Conservation (phyloP, 2,888 invertebrate genomes). For the Icerya purchasi region DNA sequence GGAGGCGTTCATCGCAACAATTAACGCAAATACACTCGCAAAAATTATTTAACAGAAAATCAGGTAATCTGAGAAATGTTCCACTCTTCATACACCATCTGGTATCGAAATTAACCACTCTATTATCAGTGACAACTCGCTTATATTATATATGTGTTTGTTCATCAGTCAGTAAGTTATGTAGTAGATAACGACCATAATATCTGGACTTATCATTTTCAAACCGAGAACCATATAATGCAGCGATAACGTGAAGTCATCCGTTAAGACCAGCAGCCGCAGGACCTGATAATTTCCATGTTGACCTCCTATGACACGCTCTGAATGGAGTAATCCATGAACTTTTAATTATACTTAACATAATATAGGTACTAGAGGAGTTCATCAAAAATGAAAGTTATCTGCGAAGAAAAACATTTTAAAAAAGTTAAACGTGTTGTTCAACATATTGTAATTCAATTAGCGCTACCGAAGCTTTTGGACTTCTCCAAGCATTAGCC, state of each 20-base stretch:
- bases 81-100: background rate
- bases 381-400: background rate
- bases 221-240: background rate
- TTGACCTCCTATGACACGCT: background rate
- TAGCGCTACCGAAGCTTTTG: too few species aligned
- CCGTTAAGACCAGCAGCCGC: background rate
- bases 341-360: background rate
- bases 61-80: too few species aligned
- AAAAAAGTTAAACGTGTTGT: too few species aligned
- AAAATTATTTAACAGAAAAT: too few species aligned
- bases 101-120: background rate
- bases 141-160: too few species aligned
- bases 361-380: background rate
- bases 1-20: background rate
- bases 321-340: background rate
- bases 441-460: too few species aligned
- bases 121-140: background rate
- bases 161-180: too few species aligned
- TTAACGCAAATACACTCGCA: too few species aligned
- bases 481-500: background rate
- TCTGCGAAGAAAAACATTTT: too few species aligned
- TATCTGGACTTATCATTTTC: background rate
- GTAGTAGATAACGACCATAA: background rate
- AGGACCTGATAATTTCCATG: background rate
- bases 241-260: background rate